Conservation (phyloP, 2,888 invertebrate species). For the Drosophila suboccidentalis region DNA sequence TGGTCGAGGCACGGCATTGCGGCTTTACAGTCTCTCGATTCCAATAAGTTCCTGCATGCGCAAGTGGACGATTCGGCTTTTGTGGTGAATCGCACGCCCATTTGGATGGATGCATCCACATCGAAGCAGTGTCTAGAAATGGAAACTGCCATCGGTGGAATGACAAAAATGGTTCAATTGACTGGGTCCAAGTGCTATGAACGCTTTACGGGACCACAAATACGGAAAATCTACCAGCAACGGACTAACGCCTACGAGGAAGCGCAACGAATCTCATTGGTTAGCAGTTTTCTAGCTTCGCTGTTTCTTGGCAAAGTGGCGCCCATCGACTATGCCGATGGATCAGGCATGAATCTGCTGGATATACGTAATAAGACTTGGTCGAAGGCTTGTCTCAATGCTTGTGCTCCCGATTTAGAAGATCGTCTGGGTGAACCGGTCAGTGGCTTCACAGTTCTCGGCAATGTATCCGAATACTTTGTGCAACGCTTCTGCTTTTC, state of each 20-base stretch:
- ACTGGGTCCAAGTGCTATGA: conserved; percentile 86
- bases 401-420: conserved; percentile 91
- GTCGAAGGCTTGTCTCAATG: conserved; percentile 91
- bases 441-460: conserved; percentile 90
- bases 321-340: conserved; percentile 96
- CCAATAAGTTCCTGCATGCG: conserved; percentile 92
- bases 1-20: conserved; percentile 93
- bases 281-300: conserved; percentile 97
- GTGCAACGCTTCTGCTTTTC: conserved; percentile 95
- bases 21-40: conserved; percentile 89
- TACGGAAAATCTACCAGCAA: conserved; percentile 93
- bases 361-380: conserved; percentile 92
- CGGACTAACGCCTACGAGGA: conserved; percentile 90
- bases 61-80: conserved; percentile 93
- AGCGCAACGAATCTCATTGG: conserved; percentile 95
- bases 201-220: conserved; percentile 96
- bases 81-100: conserved; percentile 92
- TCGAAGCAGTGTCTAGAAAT: conserved; percentile 87
- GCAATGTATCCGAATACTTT: conserved; percentile 91
- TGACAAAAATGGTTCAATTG: conserved; percentile 81
- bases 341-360: conserved; percentile 98
- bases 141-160: conserved; percentile 92
- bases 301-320: conserved; percentile 95
- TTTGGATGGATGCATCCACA: conserved; percentile 96
- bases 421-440: conserved; percentile 92